Base-by-base conservation (phyloP, 2,888 invertebrate genomes). In the Chymomyza caudatula region DNA sequence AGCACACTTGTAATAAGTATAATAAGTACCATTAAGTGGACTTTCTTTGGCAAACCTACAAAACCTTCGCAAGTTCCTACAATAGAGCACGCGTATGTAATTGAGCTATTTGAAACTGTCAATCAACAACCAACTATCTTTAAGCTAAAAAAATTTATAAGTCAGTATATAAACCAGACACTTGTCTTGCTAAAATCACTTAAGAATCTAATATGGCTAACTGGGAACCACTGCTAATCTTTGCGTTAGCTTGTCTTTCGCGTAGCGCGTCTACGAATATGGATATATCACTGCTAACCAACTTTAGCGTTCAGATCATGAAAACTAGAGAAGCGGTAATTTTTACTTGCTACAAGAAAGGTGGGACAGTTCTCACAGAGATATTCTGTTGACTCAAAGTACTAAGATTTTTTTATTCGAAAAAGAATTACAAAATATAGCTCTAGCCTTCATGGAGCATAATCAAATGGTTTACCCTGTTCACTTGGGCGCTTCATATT, bases 401-500 rank as follows among this genome's bases (percentile, higher is more conserved):
- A n/a, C n/a, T n/a, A n/a, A n/a, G n/a, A n/a, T n/a, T n/a, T n/a
- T n/a, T n/a, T n/a, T n/a, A n/a, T n/a, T n/a, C n/a, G n/a, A n/a
- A n/a, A n/a, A 11, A 80, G 81, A 79, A 56, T 56, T 81, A 0
- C 15, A 60, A 15, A 42, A 15, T 0, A 60, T 49, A 3, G 53
- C 75, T 15, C 0, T 63, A 3, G 60, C 69, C 0, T 60, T 87
- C 4, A 73, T 78, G 71, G 42, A 70, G 43, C 51, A 63, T 29
- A 77, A 87, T 55, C 82, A 85, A 23, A 69, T 77, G 23, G 76
- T 81, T 3, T 61, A 73, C 8, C 25, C 77, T 0, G 56, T 86
- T 0, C 49, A 78, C 23, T 13, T 87, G 0, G 70, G 76, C 2
- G 58, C 65, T 22, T 64, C 76, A 1, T 74, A 71, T 58, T 61